Evolutionary conservation across 1,140 invertebrate genomes (phyloP), one percentile per base, ranked within the genome.

Genomic region (Pseudoatta argentina): DNA sequence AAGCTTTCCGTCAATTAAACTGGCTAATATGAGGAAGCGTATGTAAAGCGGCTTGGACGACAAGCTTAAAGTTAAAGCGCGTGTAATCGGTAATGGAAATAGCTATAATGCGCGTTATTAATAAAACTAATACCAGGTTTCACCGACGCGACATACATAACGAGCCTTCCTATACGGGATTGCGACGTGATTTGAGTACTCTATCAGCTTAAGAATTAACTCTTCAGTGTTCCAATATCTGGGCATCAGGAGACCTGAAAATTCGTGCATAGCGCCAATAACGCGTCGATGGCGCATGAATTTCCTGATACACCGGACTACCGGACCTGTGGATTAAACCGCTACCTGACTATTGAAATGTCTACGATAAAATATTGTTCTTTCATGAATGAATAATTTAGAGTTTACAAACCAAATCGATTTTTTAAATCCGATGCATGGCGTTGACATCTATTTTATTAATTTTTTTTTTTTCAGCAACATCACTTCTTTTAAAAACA

Each of bases 61-160:
- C 67, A 53, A 12, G 69, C 69, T 73, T 55, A 61, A 82, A 82
- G 79, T 73, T 82, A 82, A 82, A 82, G 53, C 79, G 69, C 79
- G 55, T 83, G 79, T 83, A 83, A 83, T 83, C 69, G 69, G 55
- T 83, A 83, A 83, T 82, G 79, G 79, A 82, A 82, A 82, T 83
- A 75, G 69, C 79, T 83, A 83, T 83, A 83, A 83, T 73, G 78
- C 69, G 44, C n/a, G 79, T 83, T 82, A 75, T 83, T 83, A 75
- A 73, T 83, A 83, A 83, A 83, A 83, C 69, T 83, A 83, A 83
- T 83, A 83, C 69, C 69, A 51, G 39, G 79, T 61, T 75, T 64
- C 69, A 16, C 44, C 69, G 18, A 34, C 55, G 57, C 55, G 79
- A 75, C 79, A 39, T 83, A 61, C 69, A 83, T 53, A 83, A 57